A percentile compares a stretch with the other conserved stretches of the same genome.
Evolutionary conservation across 1,140 invertebrate genomes (phyloP).

Genomic region (Ceratoteleas bidentatus): DNA sequence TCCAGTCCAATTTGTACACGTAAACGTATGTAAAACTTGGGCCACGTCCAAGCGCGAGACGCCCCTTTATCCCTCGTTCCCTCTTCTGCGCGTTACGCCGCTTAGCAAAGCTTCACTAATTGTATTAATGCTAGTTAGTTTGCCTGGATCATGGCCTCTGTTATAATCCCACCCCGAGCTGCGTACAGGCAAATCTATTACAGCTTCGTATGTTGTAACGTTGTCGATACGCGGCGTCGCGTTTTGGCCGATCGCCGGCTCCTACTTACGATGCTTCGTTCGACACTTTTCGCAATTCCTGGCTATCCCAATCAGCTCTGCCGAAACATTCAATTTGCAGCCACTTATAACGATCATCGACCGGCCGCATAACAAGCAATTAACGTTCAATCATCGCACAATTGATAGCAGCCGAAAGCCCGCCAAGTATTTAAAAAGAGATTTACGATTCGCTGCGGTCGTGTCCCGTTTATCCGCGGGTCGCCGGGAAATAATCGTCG

Average conservation of each 20-base stretch:
- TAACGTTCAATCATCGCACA: slow-evolving; percentile 8
- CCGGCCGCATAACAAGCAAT: slow-evolving; percentile 7
- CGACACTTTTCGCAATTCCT: not conserved
- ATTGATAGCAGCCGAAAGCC: not conserved
- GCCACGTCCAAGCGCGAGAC: slow-evolving; percentile 72
- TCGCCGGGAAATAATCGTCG: no score
- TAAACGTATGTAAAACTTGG: slow-evolving; percentile 71
- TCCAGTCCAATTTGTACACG: slow-evolving; percentile 18
- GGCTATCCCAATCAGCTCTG: not conserved
- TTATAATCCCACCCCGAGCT: slow-evolving; percentile 70
- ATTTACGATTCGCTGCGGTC: no score
- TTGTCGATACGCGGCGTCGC: slow-evolving; percentile 27
- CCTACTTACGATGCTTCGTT: not conserved
- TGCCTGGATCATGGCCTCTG: slow-evolving; percentile 70
- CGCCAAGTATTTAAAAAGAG: no score
- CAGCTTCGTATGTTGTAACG: slow-evolving; percentile 50
- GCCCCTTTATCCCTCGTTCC: slow-evolving; percentile 21
- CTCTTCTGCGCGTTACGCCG: slow-evolving; percentile 71
- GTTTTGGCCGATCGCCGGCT: slow-evolving; percentile 3
- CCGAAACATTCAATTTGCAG: not conserved
- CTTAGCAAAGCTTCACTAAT: slow-evolving; percentile 79
- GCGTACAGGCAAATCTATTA: slow-evolving; percentile 73
- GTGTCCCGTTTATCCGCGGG: no score
- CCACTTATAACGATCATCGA: slow-evolving; percentile 17
- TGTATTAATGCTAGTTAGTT: slow-evolving; percentile 80